A percentile compares a stretch with the other conserved stretches of the same genome.
phyloP scores from a whole-genome alignment of 2,113 vertebrate genomes.

The Raja brachyura region DNA sequence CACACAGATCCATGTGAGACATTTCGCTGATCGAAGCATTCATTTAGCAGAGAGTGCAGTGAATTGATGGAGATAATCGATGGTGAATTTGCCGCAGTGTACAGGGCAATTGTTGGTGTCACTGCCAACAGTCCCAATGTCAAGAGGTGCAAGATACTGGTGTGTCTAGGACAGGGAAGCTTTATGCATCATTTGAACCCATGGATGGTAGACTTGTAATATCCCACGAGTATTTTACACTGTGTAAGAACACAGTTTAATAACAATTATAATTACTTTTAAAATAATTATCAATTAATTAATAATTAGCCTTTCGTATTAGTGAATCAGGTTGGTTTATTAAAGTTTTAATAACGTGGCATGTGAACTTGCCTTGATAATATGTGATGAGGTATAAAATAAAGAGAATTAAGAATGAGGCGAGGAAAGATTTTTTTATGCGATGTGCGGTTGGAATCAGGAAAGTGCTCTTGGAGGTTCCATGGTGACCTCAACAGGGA shows the following conservation, averaged over 20 bases:
- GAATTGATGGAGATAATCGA: neutral
- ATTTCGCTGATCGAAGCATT: neutral
- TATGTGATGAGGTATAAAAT: neutral
- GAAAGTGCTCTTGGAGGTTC: no score
- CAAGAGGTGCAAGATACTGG: neutral
- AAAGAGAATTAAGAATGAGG: no score
- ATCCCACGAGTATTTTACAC: neutral
- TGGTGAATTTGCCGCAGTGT: neutral
- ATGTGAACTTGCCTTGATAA: neutral
- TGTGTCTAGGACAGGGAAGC: neutral
- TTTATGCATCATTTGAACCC: no score
- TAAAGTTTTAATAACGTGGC: neutral
- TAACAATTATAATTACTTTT: no score
- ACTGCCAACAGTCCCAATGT: neutral
- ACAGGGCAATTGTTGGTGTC: neutral
- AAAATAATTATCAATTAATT: no score
- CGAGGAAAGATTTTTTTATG: no score
- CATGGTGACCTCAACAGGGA: no score
- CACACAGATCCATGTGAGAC: neutral
- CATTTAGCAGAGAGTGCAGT: no score
- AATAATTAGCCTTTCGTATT: neutral
- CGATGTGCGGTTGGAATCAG: no score
- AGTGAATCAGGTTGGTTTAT: neutral
- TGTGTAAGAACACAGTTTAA: neutral
- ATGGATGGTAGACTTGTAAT: neutral